Evolutionary conservation across 2,888 invertebrate species (phyloP).

Genomic region (Patella depressa): DNA sequence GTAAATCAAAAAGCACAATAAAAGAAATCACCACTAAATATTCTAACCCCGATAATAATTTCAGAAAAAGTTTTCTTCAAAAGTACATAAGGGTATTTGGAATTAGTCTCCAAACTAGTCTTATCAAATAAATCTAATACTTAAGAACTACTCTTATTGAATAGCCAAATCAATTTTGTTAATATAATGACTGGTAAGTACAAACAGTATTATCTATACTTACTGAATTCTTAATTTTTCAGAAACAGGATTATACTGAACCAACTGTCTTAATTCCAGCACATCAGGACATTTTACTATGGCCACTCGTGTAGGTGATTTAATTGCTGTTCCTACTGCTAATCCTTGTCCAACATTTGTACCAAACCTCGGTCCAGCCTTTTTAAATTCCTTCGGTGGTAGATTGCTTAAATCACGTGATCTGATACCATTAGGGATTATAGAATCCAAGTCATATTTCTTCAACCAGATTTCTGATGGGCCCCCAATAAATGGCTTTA

Average conservation of each 20-base stretch:
- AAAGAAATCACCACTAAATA: too few species aligned
- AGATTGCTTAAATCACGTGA: conserved; percentile 65
- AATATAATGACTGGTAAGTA: background rate
- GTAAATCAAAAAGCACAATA: too few species aligned
- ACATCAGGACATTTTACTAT: conserved; percentile 65
- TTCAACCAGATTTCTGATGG: conserved; percentile 67
- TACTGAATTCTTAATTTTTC: conserved; percentile 55
- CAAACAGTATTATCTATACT: conserved; percentile 26
- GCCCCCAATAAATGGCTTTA: conserved; percentile 61
- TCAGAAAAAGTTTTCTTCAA: too few species aligned
- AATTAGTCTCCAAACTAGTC: too few species aligned
- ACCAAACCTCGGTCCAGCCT: conserved; percentile 66
- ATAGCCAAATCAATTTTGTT: too few species aligned
- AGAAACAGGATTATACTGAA: conserved; percentile 67
- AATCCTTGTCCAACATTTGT: conserved; percentile 67
- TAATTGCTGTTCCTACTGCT: conserved; percentile 58
- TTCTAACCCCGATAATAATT: too few species aligned
- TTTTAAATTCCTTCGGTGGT: conserved; percentile 64
- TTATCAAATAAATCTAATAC: too few species aligned
- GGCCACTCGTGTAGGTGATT: conserved; percentile 44
- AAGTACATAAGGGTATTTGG: too few species aligned
- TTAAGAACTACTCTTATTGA: too few species aligned
- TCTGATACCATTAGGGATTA: conserved; percentile 67
- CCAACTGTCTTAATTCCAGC: conserved; percentile 65
- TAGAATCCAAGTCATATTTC: conserved; percentile 64